These are phyloP conservation scores for Probaryconus sp. DNA, from an alignment of 1,140 invertebrate species.

Conservation along the genomic window DNA sequence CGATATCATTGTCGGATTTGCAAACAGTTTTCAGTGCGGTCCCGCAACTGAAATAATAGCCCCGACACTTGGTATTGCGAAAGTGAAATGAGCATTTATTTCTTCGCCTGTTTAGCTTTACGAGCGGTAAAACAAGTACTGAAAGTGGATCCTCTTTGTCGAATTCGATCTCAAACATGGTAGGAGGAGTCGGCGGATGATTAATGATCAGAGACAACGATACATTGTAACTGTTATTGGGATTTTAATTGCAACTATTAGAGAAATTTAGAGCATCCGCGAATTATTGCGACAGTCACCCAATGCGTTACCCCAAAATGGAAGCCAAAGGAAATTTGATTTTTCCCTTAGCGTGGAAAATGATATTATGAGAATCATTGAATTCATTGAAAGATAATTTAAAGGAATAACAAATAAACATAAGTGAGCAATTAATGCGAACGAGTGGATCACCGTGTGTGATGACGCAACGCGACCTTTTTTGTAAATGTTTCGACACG, in stretches of 20 bases:
- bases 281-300: too few relatives aligned
- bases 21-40: background rate
- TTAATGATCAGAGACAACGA: conserved; percentile 36
- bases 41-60: background rate
- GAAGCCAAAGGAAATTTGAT: too few relatives aligned
- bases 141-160: conserved; percentile 28
- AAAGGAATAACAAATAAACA: conserved; percentile 14
- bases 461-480: conserved; percentile 25
- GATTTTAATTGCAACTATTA: conserved; percentile 37
- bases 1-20: background rate
- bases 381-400: too few relatives aligned
- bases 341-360: too few relatives aligned
- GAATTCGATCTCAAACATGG: background rate
- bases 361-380: too few relatives aligned
- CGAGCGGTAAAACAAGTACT: background rate
- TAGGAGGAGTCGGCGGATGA: conserved; percentile 19
- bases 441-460: conserved; percentile 20
- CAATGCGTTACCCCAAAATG: too few relatives aligned
- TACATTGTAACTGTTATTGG: conserved; percentile 30
- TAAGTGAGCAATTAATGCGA: conserved; percentile 20
- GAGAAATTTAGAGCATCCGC: conserved; percentile 13
- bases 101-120: background rate
- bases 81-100: conserved; percentile 26
- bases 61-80: conserved; percentile 9
- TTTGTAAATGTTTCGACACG: conserved; percentile 38